Evolutionary conservation across 1,140 invertebrate genomes (phyloP).

Genomic region (Rhagoletis zephyria): DNA sequence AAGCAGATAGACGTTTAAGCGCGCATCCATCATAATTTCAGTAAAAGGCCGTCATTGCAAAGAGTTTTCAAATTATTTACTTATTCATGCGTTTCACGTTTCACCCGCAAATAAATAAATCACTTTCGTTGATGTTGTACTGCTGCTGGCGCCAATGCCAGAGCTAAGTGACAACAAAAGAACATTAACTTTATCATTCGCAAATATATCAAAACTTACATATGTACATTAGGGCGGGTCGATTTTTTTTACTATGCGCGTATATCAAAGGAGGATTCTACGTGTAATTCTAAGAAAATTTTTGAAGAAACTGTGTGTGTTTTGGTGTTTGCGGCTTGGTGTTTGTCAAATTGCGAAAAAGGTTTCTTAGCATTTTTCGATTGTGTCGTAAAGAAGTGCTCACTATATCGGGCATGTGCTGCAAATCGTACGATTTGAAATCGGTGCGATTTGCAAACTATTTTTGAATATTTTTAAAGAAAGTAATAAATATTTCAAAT

Average conservation of each 20-base stretch:
- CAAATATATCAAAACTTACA: neutral
- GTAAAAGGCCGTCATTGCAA: neutral
- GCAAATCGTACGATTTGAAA: too few relatives aligned
- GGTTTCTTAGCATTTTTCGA: too few relatives aligned
- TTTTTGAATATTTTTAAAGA: too few relatives aligned
- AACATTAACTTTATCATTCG: constrained; percentile 8
- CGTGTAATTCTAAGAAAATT: too few relatives aligned
- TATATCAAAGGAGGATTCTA: too few relatives aligned
- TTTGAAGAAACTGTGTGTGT: neutral
- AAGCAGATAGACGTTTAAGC: neutral
- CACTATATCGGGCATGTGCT: too few relatives aligned
- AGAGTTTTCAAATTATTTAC: constrained; percentile 6
- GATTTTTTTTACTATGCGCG: too few relatives aligned
- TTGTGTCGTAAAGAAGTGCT: too few relatives aligned
- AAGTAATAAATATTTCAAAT: too few relatives aligned
- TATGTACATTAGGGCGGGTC: neutral
- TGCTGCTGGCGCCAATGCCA: neutral
- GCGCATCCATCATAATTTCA: constrained; percentile 2
- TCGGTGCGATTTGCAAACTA: too few relatives aligned
- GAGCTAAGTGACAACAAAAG: neutral
- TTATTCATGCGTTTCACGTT: constrained; percentile 43
- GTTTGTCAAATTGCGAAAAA: too few relatives aligned
- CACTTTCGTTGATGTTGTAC: neutral
- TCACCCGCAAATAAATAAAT: constrained; percentile 36
- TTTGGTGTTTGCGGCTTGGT: too few relatives aligned